These are phyloP conservation scores for Syrista parreyssii DNA, from an alignment of 2,888 invertebrate species.

Conservation along the genomic window DNA sequence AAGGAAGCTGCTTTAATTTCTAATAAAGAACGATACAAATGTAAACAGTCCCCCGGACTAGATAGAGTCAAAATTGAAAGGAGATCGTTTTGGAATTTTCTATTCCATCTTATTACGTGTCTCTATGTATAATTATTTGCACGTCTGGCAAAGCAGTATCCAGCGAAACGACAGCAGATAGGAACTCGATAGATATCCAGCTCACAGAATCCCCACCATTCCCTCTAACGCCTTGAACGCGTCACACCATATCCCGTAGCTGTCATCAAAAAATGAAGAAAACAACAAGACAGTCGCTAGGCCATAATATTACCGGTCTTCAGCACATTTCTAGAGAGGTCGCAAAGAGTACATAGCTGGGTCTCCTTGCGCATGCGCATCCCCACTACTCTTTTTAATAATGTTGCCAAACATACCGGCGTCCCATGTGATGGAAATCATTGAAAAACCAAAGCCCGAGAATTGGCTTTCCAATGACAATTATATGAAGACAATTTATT, in stretches of 20 bases:
- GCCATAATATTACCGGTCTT: neutral
- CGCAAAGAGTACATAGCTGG: neutral
- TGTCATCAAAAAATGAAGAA: neutral
- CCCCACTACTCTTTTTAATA: conserved; percentile 23
- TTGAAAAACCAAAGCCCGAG: conserved; percentile 19
- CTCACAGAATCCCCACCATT: neutral
- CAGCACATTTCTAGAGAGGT: neutral
- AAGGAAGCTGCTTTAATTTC: no score
- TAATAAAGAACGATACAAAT: no score
- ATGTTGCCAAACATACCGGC: neutral
- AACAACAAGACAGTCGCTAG: neutral
- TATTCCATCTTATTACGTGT: neutral
- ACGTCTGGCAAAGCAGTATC: no score
- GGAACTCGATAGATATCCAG: neutral
- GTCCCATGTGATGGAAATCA: conserved; percentile 13
- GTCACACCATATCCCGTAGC: neutral
- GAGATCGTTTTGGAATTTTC: neutral
- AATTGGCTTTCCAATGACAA: neutral
- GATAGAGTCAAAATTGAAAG: neutral
- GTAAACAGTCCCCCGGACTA: no score
- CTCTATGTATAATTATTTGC: neutral
- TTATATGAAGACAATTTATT: neutral
- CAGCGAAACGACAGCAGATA: neutral
- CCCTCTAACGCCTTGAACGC: neutral
- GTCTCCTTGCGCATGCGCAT: conserved; percentile 25